These are phyloP conservation scores for Torymus tubicola DNA, from an alignment of 2,888 invertebrate genomes.

Conservation along the genomic window DNA sequence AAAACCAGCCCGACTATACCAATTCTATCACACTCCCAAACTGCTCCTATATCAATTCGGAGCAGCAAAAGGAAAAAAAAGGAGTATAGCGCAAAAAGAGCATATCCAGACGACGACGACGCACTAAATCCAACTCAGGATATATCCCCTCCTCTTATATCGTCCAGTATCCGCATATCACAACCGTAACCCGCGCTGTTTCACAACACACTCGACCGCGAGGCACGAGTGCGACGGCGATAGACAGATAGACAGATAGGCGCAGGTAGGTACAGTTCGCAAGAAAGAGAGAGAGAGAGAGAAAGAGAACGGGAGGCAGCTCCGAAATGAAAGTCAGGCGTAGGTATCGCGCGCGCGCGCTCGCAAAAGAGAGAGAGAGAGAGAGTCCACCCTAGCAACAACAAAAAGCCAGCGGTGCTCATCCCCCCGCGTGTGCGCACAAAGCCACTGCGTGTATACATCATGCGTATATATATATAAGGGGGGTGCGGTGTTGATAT, in stretches of 20 bases:
- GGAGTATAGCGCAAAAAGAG: too few relatives aligned
- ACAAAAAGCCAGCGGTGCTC: too few relatives aligned
- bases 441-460: neutral
- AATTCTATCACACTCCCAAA: too few relatives aligned
- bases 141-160: too few relatives aligned
- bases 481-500: neutral
- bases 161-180: too few relatives aligned
- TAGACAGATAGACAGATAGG: neutral
- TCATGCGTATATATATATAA: neutral
- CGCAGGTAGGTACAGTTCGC: neutral
- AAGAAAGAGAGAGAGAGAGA: constrained; percentile 30
- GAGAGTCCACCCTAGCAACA: neutral
- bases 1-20: too few relatives aligned
- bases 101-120: too few relatives aligned
- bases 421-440: neutral
- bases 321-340: neutral
- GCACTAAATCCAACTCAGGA: too few relatives aligned
- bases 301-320: neutral
- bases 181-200: too few relatives aligned
- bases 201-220: neutral
- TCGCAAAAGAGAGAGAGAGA: neutral
- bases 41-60: too few relatives aligned
- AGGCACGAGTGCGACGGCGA: neutral
- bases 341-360: too few relatives aligned
- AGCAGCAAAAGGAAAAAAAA: too few relatives aligned